Evolutionary conservation across 2,113 vertebrate species (phyloP).

Genomic region (Argyrosomus japonicus): DNA sequence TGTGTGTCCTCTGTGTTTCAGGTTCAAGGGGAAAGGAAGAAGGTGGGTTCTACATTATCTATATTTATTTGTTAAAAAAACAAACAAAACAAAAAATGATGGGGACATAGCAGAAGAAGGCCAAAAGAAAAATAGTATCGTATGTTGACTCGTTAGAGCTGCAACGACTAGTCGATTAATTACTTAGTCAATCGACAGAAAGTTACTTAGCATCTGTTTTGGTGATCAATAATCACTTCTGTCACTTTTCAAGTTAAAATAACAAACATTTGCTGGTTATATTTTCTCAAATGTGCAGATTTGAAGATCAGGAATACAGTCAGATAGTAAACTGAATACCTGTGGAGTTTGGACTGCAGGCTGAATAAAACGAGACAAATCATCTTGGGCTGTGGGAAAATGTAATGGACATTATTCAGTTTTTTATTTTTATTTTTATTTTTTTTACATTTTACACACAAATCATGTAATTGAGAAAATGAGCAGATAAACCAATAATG

Average conservation of each 20-base stretch:
- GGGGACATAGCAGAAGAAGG: background rate
- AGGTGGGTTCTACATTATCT: background rate
- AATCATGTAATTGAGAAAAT: background rate
- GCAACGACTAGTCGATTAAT: background rate
- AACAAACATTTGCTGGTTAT: background rate
- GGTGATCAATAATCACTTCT: background rate
- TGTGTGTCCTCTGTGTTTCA: conserved; percentile 3
- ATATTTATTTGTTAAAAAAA: background rate
- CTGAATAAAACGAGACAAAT: background rate
- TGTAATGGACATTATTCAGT: fast-evolving
- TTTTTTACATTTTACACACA: background rate
- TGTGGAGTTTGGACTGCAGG: background rate
- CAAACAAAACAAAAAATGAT: background rate
- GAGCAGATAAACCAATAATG: background rate
- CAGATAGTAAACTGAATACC: background rate
- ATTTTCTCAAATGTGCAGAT: background rate
- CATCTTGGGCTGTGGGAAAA: background rate
- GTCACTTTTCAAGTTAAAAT: background rate
- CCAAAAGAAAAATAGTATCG: background rate
- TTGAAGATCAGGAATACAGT: background rate
- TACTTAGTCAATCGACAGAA: background rate
- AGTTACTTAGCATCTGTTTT: background rate
- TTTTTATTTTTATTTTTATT: background rate
- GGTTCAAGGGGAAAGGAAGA: no score
- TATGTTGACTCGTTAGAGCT: background rate